Base-by-base conservation (phyloP, 2,113 vertebrate genomes). In the Xiphias gladius region DNA sequence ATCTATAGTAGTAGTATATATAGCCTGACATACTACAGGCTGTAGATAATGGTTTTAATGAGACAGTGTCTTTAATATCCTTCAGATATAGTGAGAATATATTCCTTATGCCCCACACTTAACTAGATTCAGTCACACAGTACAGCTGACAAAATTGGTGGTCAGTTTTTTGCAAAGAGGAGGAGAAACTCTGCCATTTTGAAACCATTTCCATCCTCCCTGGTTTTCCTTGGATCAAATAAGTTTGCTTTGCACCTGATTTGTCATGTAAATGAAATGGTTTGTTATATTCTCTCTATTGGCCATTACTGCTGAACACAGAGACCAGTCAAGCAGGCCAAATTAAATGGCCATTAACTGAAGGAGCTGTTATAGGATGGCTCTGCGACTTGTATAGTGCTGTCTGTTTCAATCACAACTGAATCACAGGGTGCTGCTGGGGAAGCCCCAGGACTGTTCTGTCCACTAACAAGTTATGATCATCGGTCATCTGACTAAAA, bases 331-430 rank as follows among this genome's bases (percentile, higher is more conserved):
- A 86, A 78, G 85, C 81, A 73, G 67, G 37, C 71, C 73, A 82
- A 85, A 92, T 93, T 81, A 91, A 91, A 94, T 79, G 80, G 78
- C 32, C 20, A 20, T 91, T 94, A 91, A 92, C 89, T 89, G 92
- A 88, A 83, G 83, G 79, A 86, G 82, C 76, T 84, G 87, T 92
- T 92, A 89, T 66, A 16, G 64, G 59, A 14, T 43, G 66, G 75
- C 70, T 65, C 50, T 72, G 70, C 80, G 78, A 83, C 82, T 70
- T 58, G 26, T 41, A 32, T 39, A 22, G 52, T 65, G 62, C 83
- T 22, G 65, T 79, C 76, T 75, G 74, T 48, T 86, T 76, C 35
- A 67, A 41, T 67, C 73, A 39, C 55, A 62, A 28, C 70, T 84
- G 73, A 84, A 80, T 81, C 80, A 75, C 50, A 39, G 83, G 57